Evolutionary conservation across 2,888 invertebrate species (phyloP).

Genomic region (Halocaridina rubra): DNA sequence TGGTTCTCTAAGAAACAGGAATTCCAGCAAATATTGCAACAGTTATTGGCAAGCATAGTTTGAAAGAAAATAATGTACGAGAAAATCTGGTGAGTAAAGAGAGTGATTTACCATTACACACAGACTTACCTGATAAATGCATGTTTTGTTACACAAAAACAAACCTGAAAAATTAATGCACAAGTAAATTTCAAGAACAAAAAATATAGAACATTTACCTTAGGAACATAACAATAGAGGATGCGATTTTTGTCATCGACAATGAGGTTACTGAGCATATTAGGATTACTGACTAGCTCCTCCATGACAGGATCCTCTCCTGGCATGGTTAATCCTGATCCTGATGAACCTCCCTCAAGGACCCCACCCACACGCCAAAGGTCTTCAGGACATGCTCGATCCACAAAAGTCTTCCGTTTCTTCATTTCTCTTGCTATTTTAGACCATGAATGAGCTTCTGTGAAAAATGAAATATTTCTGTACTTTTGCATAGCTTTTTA

Average conservation of each 20-base stretch:
- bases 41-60: too few relatives aligned
- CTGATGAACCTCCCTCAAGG: not conserved
- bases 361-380: not conserved
- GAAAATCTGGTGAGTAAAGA: too few relatives aligned
- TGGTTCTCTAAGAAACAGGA: too few relatives aligned
- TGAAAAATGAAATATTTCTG: not conserved
- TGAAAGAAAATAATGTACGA: too few relatives aligned
- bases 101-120: too few relatives aligned
- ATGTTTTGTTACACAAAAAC: too few relatives aligned
- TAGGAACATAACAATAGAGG: constrained; percentile 93
- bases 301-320: not conserved
- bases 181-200: not conserved
- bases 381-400: not conserved
- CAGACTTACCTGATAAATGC: too few relatives aligned
- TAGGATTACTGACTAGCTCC: not conserved
- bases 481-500: too few relatives aligned
- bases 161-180: not conserved
- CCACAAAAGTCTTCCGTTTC: not conserved
- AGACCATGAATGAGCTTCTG: not conserved
- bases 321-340: not conserved
- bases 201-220: constrained; percentile 74
- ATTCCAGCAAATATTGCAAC: too few relatives aligned
- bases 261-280: constrained; percentile 73
- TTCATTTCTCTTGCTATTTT: not conserved
- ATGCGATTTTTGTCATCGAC: constrained; percentile 86